Evolutionary conservation across 1,140 invertebrate genomes (phyloP).

Genomic region (Aphaenogaster floridana): DNA sequence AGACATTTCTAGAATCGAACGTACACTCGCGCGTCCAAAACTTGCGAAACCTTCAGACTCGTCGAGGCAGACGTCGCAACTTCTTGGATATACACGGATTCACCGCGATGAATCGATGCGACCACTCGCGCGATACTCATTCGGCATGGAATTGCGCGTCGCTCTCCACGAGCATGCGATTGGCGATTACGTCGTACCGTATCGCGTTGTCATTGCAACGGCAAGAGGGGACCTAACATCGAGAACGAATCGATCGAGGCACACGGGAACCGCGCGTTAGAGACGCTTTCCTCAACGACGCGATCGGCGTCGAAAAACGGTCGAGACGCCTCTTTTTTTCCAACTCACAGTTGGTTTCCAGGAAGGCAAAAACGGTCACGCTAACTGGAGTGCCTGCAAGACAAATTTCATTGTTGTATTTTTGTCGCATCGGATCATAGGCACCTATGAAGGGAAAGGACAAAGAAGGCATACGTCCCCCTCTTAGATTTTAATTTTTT

Average conservation of each 20-base stretch:
- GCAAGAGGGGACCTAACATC: background rate
- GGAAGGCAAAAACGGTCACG: background rate
- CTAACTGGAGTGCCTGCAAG: background rate
- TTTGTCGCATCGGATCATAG: no score
- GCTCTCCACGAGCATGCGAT: slow-evolving; percentile 9
- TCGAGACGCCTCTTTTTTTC: background rate
- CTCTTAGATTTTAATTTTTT: no score
- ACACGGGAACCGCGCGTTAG: background rate
- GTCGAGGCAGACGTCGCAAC: background rate
- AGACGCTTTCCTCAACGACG: slow-evolving; percentile 14
- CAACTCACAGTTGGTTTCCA: background rate
- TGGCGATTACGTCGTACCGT: slow-evolving; percentile 19
- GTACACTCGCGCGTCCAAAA: background rate
- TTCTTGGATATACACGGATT: background rate
- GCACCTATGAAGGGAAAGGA: no score
- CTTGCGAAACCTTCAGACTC: background rate
- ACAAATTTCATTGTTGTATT: background rate
- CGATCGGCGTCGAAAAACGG: background rate
- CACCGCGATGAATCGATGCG: slow-evolving; percentile 37
- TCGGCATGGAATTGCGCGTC: slow-evolving; percentile 40
- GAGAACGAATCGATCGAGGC: slow-evolving; percentile 32
- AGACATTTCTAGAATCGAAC: background rate
- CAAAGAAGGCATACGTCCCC: no score
- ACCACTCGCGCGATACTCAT: slow-evolving; percentile 12
- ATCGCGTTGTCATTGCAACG: slow-evolving; percentile 23